Percentiles rank a stretch among this genome's conserved stretches.
Evolutionary conservation across 2,888 invertebrate species (phyloP).

Genomic region (Machimus rusticus): DNA sequence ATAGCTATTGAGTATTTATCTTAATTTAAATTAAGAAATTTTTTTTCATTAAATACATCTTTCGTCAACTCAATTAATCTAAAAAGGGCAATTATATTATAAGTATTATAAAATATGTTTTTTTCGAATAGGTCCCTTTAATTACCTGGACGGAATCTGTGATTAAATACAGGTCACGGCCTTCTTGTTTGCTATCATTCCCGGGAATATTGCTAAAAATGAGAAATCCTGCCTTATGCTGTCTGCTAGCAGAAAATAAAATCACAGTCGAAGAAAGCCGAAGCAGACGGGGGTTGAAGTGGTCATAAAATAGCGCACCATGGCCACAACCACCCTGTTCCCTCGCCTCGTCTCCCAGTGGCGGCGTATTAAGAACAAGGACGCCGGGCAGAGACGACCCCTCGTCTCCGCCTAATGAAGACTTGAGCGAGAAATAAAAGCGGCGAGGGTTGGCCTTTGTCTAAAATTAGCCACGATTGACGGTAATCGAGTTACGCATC

Average conservation of each 20-base stretch:
- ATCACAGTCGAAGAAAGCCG: background rate
- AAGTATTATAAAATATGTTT: background rate
- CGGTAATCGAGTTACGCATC: slow-evolving; percentile 54
- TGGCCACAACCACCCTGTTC: background rate
- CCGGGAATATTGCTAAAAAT: slow-evolving; percentile 3
- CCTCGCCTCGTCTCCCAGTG: background rate
- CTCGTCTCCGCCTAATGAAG: slow-evolving; percentile 30
- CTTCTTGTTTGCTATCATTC: background rate
- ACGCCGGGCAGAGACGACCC: background rate
- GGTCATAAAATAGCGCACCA: background rate
- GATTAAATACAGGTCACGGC: slow-evolving; percentile 17
- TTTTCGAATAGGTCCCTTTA: background rate
- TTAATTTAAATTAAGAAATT: too few species aligned
- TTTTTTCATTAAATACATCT: too few species aligned
- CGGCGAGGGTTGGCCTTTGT: slow-evolving; percentile 45
- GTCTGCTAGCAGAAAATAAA: background rate
- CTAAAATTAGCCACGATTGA: slow-evolving; percentile 54
- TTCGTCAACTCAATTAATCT: too few species aligned
- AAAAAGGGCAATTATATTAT: too few species aligned
- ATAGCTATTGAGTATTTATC: too few species aligned
- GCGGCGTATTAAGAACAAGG: background rate
- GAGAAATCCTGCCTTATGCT: slow-evolving; percentile 6
- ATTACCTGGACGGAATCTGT: background rate
- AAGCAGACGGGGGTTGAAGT: background rate
- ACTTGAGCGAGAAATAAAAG: slow-evolving; percentile 35